Base-by-base conservation (phyloP, 2,113 vertebrate genomes). In the Mirounga angustirostris region DNA sequence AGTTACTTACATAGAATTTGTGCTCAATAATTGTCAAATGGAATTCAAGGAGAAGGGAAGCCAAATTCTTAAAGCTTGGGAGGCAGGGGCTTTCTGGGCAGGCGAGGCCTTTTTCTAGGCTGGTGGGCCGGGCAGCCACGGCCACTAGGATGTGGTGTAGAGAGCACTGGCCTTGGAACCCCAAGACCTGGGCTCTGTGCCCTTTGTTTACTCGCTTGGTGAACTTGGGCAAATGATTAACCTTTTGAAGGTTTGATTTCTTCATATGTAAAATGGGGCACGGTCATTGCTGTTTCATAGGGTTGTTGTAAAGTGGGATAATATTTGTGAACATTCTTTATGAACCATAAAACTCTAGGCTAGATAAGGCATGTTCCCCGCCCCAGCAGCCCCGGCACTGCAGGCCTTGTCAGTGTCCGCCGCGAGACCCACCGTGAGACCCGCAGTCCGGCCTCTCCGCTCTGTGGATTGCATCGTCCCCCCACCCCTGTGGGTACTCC, bases 221-320 rank as follows among this genome's bases (percentile, higher is more conserved):
- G 54, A 95, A 89, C 71, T 43, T 86, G 90, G 84, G 73, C 67
- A 80, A 59, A 80, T 84, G 74, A 86, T 74, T 86, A 90, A 56
- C 80, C 79, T 79, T 91, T n/a, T 28, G 40, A 74, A 94, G 67
- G 73, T 21, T 50, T 69, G 18, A 24, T 65, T 89, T 89, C 59
- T 89, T 89, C 84, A 59, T 56, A 56, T 74, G 59, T 86, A 61
- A 87, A 79, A 59, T 3, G 52, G 52, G 50, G 28, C 30, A 21
- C 56, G n/a, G 14, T 21, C 81, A 30, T 56, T 69, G 71, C 15
- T 15, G 21, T 69, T 79, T 89, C 28, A 26, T 21, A 22, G 52
- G 58, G 58, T 36, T 24, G 9, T 52, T 84, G n/a, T 87, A 46
- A 91, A 92, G n/a, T 22, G 43, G 87, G 69, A 28, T 52, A 4